Percentiles rank a stretch among this genome's conserved stretches.
phyloP scores from a whole-genome alignment of 2,888 invertebrate species.

The Ethmia dodecea region DNA sequence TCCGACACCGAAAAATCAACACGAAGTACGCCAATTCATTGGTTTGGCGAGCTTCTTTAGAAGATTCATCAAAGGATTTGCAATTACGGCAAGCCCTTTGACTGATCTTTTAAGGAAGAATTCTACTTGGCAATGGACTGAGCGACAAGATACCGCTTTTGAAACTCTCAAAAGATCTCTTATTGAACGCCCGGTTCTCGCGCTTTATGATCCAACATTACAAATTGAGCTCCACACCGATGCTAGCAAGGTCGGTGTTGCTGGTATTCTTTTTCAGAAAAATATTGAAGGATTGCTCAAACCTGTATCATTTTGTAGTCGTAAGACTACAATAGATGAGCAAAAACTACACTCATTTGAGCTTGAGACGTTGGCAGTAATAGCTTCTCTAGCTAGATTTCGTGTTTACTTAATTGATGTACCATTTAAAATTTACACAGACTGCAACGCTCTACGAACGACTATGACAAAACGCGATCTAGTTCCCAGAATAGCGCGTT shows the following conservation, averaged over 20 bases:
- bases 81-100: constrained; percentile 21
- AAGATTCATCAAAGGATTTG: constrained; percentile 24
- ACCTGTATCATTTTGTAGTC: constrained; percentile 9
- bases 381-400: constrained; percentile 11
- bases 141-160: neutral
- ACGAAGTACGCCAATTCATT: constrained; percentile 22
- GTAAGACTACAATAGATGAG: constrained; percentile 15
- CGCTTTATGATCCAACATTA: constrained; percentile 20
- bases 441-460: constrained; percentile 11
- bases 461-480: constrained; percentile 18
- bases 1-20: constrained; percentile 19
- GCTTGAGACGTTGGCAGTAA: constrained; percentile 10
- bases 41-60: constrained; percentile 27
- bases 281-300: neutral
- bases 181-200: constrained; percentile 20
- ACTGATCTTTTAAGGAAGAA: constrained; percentile 19
- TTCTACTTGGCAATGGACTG: neutral
- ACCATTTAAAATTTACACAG: constrained; percentile 15
- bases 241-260: constrained; percentile 26
- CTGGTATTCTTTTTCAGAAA: constrained; percentile 29
- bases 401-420: constrained; percentile 15
- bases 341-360: constrained; percentile 13
- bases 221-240: constrained; percentile 32
- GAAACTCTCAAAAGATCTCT: neutral
- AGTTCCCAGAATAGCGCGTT: constrained; percentile 26